Base-by-base conservation (phyloP, 30 jellyfish, hydroid and myxozoan genomes). In the Calvadosia cruxmelitensis region DNA sequence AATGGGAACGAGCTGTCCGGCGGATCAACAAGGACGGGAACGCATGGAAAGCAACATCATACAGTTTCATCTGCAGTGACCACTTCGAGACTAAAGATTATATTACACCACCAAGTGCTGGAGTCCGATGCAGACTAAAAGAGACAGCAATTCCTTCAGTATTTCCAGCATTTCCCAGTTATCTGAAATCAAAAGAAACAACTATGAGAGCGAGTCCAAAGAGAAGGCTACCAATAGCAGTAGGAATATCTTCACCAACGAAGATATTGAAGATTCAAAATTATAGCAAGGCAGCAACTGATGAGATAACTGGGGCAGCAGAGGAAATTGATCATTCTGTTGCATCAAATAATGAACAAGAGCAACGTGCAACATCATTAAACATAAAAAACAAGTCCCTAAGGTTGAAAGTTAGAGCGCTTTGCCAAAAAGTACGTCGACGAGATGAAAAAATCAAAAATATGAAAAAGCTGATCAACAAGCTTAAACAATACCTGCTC, bases 1-100 rank as follows among this genome's bases (percentile, higher is more conserved):
- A n/a, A n/a, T 70, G 79, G 79, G 79, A 70, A 52, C 49, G 31
- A 49, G 75, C 75, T 0, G 79, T 70, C 50, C 49, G 63, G 51
- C 52, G 75, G 23, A 49, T 36, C 0, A 52, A 70, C 27, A 24
- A 36, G 15, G 79, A 69, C 50, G 79, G 79, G n/a, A 33, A 51
- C 1, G 73, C 72, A 1, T 69, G 79, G 73, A 69, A 69, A 69
- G 72, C 79, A 69, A 35, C 79, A 36, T 1, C 48, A 20, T 69
- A 35, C 33, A 69, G 79, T 28, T 69, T 69, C 50, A 69, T 35
- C 50, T 69, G 79, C 50, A 35, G 79, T 69, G 79, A 69, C 28
- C 79, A 69, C 30, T 69, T 69, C 73, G 29, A 29, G 34, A 73
- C 28, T 36, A 15, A 73, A 69, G 77, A 69, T 36, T 35, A 69